Evolutionary conservation across 2,113 vertebrate genomes (phyloP), one percentile per base, ranked within the genome.

Genomic region (Rutilus rutilus): DNA sequence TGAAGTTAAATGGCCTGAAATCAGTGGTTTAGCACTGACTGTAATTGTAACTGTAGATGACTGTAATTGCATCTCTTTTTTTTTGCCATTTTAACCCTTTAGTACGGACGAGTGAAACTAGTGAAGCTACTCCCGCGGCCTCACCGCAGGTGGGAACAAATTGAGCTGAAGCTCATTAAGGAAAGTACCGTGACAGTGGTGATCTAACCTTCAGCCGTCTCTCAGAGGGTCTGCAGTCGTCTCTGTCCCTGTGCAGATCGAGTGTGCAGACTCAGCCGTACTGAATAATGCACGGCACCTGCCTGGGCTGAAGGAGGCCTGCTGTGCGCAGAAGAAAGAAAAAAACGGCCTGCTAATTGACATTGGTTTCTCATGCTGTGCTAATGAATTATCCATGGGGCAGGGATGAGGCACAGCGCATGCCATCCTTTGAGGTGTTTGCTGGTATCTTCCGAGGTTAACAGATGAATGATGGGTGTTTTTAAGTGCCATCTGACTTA

Each of bases 351-450:
- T 62, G 86, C 90, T 94, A 93, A 95, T 93, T 93, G 93, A 91
- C 91, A 92, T 92, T 90, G 86, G 80, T 90, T 94, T 92, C 90
- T 90, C 91, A 92, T 87, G 90, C 91, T 90, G 93, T 75, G 90
- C 88, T 59, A 94, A 93, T 94, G 86, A 93, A 94, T 93, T 89
- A 94, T 93, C 90, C 86, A 94, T 91, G 85, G 85, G 60, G 52
- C 78, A 65, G 10, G 84, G 87, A 88, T 85, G 87, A 74, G 78
- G 90, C 89, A 83, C 73, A 81, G 84, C 75, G 59, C 62, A 78
- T 83, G 80, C 87, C 27, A 75, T 87, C 78, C 59, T 42, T 60
- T 57, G 23, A 83, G 89, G 87, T 89, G 88, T 82, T 71, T 39
- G 36, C 87, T 75, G 88, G 36, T 79, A 42, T 79, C 77, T 47